These are phyloP conservation scores for Oncorhynchus clarkii DNA, from an alignment of 2,113 vertebrate genomes.

Conservation along the genomic window DNA sequence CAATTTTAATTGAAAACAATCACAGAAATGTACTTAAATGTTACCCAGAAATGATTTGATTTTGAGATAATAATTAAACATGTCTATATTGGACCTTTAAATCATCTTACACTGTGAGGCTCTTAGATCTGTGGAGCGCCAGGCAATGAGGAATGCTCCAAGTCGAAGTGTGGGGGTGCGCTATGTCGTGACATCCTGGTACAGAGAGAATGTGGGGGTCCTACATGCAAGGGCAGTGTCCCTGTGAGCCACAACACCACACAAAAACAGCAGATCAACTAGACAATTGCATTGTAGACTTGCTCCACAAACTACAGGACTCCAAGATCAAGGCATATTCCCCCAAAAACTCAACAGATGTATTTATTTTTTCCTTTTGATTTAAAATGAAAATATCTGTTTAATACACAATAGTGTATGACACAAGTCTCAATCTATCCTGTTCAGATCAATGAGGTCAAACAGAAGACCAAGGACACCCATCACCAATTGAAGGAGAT, in stretches of 20 bases:
- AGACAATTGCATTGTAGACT: conserved; percentile 51
- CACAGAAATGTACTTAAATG: no score
- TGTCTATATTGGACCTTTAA: neutral
- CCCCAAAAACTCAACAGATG: neutral
- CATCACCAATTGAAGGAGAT: conserved; percentile 68
- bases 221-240: conserved; percentile 66
- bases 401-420: neutral
- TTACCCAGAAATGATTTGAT: no score
- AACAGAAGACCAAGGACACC: conserved; percentile 68
- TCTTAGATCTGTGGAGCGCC: conserved; percentile 76
- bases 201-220: conserved; percentile 65
- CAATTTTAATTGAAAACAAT: no score
- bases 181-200: conserved; percentile 55
- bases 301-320: conserved; percentile 58
- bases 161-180: conserved; percentile 69
- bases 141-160: conserved; percentile 64
- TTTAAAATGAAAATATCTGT: neutral
- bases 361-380: neutral
- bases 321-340: conserved; percentile 70
- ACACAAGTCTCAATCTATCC: neutral
- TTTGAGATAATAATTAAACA: no score
- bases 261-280: conserved; percentile 61
- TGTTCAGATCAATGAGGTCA: conserved; percentile 73
- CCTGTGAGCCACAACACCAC: conserved; percentile 59
- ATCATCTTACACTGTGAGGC: neutral